These are phyloP conservation scores for Campoletis raptor DNA, from an alignment of 2,888 invertebrate species.

Conservation along the genomic window DNA sequence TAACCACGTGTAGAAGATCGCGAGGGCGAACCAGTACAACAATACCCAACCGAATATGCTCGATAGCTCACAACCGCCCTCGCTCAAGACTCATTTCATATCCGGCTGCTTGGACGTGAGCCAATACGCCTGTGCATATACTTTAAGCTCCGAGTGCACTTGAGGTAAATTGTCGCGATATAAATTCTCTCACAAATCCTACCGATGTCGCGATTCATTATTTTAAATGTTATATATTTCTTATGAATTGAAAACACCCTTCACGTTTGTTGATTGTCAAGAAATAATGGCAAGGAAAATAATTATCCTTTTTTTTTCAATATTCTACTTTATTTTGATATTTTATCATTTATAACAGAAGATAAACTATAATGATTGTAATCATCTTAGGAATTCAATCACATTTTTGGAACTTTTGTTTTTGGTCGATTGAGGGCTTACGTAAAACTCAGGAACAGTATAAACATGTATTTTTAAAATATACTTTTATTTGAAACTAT, in stretches of 20 bases:
- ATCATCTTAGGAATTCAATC: not conserved
- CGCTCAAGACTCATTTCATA: conserved; percentile 53
- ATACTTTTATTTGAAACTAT: too few relatives aligned
- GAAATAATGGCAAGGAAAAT: not conserved
- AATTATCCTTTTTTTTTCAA: not conserved
- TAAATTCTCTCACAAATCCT: conserved; percentile 34
- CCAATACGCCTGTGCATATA: conserved; percentile 44
- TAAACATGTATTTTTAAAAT: too few relatives aligned
- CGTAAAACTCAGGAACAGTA: too few relatives aligned
- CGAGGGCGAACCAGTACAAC: conserved; percentile 1
- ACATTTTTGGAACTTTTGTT: not conserved
- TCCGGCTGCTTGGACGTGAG: conserved; percentile 62
- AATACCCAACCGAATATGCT: conserved; percentile 34
- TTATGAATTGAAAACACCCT: not conserved
- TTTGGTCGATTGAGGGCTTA: too few relatives aligned
- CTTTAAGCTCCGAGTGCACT: conserved; percentile 46
- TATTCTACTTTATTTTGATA: too few relatives aligned
- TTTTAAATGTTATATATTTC: not conserved
- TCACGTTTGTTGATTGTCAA: not conserved
- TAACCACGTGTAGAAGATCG: not conserved
- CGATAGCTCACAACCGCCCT: conserved; percentile 43
- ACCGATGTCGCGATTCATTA: conserved; percentile 9
- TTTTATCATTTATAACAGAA: not conserved
- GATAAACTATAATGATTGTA: not conserved
- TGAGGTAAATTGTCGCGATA: conserved; percentile 58